Base-by-base conservation (phyloP, 2,888 invertebrate species). In the Leptinotarsa juncta region DNA sequence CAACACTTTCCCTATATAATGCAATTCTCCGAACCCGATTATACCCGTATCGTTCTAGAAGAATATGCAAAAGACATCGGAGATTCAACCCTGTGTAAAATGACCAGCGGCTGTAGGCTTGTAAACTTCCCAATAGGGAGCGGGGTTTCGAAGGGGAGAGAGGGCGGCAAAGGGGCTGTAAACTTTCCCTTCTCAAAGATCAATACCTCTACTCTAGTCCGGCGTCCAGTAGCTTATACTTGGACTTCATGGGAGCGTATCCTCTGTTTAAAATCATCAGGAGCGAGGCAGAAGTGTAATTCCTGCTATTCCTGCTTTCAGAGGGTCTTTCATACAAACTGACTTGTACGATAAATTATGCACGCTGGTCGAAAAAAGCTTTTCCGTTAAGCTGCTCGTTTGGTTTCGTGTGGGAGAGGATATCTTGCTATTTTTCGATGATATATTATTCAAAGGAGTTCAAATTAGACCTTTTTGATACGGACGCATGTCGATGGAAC, bases 121-220 rank as follows among this genome's bases (percentile, higher is more conserved):
- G 87, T 87, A 87, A 87, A 87, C 85, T 87, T 85, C 84, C 84
- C 85, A 83, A 84, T 81, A 82, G 81, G 80, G 77, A 79, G 81
- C 77, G 80, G 74, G 73, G 71, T 71, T 66, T 55, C 67, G 75
- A 75, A 74, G 76, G 81, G 77, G 74, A 74, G 80, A 75, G 72
- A 76, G 82, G 78, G 77, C 75, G 79, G 82, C 78, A 82, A 82
- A 83, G 85, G 86, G 87, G 87, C 86, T 88, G 87, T 88, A 88
- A 88, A 88, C 88, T 88, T 88, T 88, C 88, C 87, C 88, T 88
- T 87, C 88, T 88, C 88, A 88, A 88, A 88, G 88, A 88, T 88
- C 88, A 88, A 88, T 88, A 88, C 88, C 88, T 87, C 87, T 85
- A 87, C 87, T 86, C 85, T 85, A 86, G 86, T 85, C 85, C 85